phyloP scores from a whole-genome alignment of 2,113 vertebrate genomes.

The Microtus ochrogaster region DNA sequence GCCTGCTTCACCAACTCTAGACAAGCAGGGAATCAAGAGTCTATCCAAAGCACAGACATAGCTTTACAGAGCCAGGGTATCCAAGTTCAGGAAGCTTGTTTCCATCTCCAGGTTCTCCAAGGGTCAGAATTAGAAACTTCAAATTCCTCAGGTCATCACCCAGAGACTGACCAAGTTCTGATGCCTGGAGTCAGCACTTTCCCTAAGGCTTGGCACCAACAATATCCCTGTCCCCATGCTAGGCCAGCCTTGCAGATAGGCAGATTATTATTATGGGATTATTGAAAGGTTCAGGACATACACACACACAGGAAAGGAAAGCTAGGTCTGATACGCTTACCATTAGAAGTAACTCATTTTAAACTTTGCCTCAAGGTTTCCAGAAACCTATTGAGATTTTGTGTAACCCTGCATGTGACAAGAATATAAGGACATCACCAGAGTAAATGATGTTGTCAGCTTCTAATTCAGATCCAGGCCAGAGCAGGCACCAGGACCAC shows the following conservation, averaged over 20 bases:
- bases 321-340: background rate
- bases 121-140: background rate
- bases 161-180: background rate
- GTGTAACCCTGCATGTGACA: background rate
- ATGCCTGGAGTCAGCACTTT: background rate
- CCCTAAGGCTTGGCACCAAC: background rate
- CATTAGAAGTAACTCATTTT: slow-evolving; percentile 50
- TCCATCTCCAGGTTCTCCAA: background rate
- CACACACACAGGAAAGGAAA: background rate
- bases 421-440: slow-evolving; percentile 36
- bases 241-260: background rate
- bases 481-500: background rate
- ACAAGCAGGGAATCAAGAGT: background rate
- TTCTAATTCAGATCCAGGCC: background rate
- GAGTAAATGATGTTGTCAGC: background rate
- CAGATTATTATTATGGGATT: background rate
- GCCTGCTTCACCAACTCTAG: background rate
- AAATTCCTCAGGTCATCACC: background rate
- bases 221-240: background rate
- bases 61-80: background rate
- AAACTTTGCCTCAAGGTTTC: slow-evolving; percentile 59
- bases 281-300: background rate
- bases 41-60: background rate
- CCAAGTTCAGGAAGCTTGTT: background rate
- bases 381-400: slow-evolving; percentile 50